phyloP scores from a whole-genome alignment of 2,888 invertebrate species.

The Gonocerus acuteangulatus region DNA sequence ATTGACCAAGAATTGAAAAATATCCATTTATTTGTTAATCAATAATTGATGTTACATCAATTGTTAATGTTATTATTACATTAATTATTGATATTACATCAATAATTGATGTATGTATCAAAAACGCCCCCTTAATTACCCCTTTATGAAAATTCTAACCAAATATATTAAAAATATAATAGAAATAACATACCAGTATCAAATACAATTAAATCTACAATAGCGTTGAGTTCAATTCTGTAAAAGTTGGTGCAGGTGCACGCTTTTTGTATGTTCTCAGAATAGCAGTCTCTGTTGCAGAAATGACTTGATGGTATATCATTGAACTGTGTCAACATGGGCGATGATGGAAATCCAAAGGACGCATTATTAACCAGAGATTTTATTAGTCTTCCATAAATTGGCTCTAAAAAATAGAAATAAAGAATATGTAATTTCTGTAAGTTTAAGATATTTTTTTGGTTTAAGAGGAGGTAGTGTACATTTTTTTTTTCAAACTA shows the following conservation, averaged over 20 bases:
- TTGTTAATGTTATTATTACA: too few relatives aligned
- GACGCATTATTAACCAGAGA: constrained; percentile 56
- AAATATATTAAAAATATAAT: too few relatives aligned
- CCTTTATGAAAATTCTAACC: too few relatives aligned
- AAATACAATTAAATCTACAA: constrained; percentile 63
- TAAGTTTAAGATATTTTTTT: too few relatives aligned
- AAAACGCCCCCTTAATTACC: too few relatives aligned
- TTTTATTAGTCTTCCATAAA: constrained; percentile 25
- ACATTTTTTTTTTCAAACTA: too few relatives aligned
- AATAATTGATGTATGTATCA: too few relatives aligned
- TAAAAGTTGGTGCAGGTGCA: constrained; percentile 67
- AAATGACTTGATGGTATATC: constrained; percentile 52
- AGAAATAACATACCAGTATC: constrained; percentile 66
- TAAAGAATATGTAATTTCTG: background rate
- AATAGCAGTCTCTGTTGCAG: constrained; percentile 38
- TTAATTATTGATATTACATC: too few relatives aligned
- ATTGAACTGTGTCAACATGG: constrained; percentile 61
- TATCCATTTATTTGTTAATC: too few relatives aligned
- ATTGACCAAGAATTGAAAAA: too few relatives aligned
- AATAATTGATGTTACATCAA: too few relatives aligned
- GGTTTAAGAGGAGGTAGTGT: too few relatives aligned
- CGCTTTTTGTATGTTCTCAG: constrained; percentile 5
- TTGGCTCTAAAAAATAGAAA: constrained; percentile 41
- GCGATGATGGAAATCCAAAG: constrained; percentile 65
- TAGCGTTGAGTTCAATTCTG: constrained; percentile 54